Evolutionary conservation across 1,140 invertebrate species (phyloP).

Genomic region (Aphaenogaster rudis): DNA sequence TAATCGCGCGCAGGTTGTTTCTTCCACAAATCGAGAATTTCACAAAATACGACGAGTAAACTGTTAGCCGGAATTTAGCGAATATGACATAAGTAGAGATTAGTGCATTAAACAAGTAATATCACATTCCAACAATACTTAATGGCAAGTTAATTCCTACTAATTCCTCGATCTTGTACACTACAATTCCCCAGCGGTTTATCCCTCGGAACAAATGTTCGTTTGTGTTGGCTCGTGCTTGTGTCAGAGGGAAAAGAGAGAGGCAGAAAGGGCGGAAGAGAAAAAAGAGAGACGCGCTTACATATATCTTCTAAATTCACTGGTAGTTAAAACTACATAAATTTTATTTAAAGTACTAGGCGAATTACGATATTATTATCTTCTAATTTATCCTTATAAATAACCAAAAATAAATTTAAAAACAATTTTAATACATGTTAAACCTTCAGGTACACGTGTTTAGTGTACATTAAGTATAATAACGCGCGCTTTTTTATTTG

Average conservation of each 20-base stretch:
- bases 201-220: conserved; percentile 24
- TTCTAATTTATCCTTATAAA: neutral
- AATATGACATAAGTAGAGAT: neutral
- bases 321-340: conserved; percentile 5
- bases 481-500: neutral
- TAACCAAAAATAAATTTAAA: neutral
- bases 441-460: neutral
- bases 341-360: neutral
- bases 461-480: neutral
- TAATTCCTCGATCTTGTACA: conserved; percentile 36
- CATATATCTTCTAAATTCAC: conserved; percentile 38
- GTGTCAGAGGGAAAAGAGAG: neutral
- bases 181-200: conserved; percentile 29
- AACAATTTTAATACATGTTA: neutral
- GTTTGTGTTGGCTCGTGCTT: conserved; percentile 18
- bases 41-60: neutral
- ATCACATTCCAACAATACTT: conserved; percentile 23
- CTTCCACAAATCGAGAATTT: neutral
- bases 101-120: conserved; percentile 2
- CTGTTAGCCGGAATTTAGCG: neutral
- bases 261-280: neutral
- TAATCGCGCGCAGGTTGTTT: neutral
- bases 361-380: conserved; percentile 3
- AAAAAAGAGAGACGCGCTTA: neutral
- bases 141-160: conserved; percentile 27